Percentiles rank a stretch among this genome's conserved stretches.
These are phyloP conservation scores for Coranthus polyacanthus DNA, from an alignment of 2,797 vertebrate genomes.

Conservation along the genomic window DNA sequence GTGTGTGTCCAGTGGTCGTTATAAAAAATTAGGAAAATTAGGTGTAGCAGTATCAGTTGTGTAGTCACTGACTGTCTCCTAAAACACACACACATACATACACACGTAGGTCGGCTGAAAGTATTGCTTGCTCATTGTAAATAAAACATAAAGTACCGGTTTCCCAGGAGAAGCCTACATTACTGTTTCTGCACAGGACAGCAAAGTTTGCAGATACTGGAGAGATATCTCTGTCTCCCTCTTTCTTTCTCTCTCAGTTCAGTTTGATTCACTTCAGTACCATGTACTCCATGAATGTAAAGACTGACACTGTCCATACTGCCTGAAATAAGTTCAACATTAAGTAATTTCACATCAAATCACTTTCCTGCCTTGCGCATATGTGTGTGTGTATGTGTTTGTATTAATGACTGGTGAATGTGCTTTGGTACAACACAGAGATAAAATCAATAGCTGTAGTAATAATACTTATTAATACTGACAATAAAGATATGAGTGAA, in stretches of 20 bases:
- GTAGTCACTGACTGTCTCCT: slow-evolving; percentile 10
- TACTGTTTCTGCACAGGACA: slow-evolving; percentile 81
- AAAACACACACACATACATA: slow-evolving; percentile 25
- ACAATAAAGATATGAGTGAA: slow-evolving; percentile 8
- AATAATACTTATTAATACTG: slow-evolving; percentile 17
- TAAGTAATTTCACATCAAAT: too few relatives aligned
- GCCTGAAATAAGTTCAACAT: neutral
- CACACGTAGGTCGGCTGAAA: slow-evolving; percentile 72
- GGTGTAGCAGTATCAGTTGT: slow-evolving; percentile 6
- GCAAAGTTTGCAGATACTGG: slow-evolving; percentile 68
- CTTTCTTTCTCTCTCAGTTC: slow-evolving; percentile 27
- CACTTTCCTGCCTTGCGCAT: neutral
- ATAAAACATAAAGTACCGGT: slow-evolving; percentile 89
- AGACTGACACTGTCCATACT: too few relatives aligned
- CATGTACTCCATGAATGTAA: slow-evolving; percentile 41
- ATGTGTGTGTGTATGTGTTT: neutral
- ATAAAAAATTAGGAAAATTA: neutral
- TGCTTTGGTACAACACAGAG: slow-evolving; percentile 3
- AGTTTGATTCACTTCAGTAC: slow-evolving; percentile 31
- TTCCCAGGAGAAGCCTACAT: slow-evolving; percentile 78
- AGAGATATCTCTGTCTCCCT: slow-evolving; percentile 12
- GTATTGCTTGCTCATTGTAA: slow-evolving; percentile 90
- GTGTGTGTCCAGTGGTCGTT: neutral
- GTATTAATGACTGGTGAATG: neutral
- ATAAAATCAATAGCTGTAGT: slow-evolving; percentile 18